Evolutionary conservation across 2,888 invertebrate species (phyloP).

Genomic region (Kuschelorhynchus macadamiae): DNA sequence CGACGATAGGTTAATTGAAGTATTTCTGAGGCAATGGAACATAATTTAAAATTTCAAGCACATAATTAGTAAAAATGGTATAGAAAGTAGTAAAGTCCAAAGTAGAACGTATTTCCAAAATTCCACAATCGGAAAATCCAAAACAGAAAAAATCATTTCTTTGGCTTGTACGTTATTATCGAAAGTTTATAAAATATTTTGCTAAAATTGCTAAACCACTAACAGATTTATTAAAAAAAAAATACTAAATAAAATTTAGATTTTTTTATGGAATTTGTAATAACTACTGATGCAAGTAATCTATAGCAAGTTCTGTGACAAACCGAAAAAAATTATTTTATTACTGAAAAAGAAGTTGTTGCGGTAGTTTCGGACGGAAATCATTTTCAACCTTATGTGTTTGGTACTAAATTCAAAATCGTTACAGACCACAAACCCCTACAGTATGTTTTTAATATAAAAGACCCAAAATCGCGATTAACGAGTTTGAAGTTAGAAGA

Average conservation of each 20-base stretch:
- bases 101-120: not conserved
- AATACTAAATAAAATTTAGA: no score
- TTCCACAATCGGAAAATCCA: constrained; percentile 3
- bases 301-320: constrained; percentile 60
- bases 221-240: no score
- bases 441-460: constrained; percentile 56
- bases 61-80: constrained; percentile 54
- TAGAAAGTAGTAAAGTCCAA: not conserved
- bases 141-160: not conserved
- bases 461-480: no score
- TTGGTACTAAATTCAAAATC: constrained; percentile 60
- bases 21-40: constrained; percentile 53
- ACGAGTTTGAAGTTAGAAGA: constrained; percentile 55
- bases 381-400: constrained; percentile 62
- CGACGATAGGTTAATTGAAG: constrained; percentile 50
- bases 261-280: no score
- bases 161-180: not conserved
- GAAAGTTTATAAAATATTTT: constrained; percentile 2
- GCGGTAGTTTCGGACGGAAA: constrained; percentile 53
- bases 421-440: constrained; percentile 61
- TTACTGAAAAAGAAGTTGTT: constrained; percentile 60
- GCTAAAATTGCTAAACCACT: constrained; percentile 1
- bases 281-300: no score
- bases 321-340: constrained; percentile 60
- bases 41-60: constrained; percentile 56